Conservation (phyloP, 2,113 vertebrate species). For the Scortum barcoo region DNA sequence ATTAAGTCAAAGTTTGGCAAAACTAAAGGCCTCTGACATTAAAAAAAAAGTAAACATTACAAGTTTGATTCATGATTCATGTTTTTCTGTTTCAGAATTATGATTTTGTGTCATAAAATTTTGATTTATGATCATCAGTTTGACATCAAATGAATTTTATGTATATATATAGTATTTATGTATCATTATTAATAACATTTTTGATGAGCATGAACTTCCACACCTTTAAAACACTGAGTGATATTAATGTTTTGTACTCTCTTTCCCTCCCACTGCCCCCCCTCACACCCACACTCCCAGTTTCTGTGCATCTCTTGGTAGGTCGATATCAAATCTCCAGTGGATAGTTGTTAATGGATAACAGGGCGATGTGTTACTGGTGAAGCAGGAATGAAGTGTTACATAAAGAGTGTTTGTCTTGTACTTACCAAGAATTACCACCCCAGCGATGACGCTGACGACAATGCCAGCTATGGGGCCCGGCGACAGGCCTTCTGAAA, state of each 20-base stretch:
- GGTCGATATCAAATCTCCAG: neutral
- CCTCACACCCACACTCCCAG: neutral
- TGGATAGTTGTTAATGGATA: slow-evolving; percentile 13
- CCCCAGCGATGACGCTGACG: slow-evolving; percentile 75
- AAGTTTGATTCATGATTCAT: no score
- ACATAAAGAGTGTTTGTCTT: neutral
- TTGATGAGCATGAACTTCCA: neutral
- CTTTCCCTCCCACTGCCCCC: neutral
- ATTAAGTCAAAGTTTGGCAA: no score
- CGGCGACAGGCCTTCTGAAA: slow-evolving; percentile 41
- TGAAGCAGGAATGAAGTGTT: neutral
- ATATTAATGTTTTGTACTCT: neutral
- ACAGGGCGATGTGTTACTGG: neutral
- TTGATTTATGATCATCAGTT: no score
- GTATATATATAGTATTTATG: no score
- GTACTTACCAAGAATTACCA: slow-evolving; percentile 73
- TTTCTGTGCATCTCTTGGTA: neutral
- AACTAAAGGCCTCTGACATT: no score
- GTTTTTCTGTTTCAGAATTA: neutral
- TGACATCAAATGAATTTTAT: no score
- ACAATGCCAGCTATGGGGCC: slow-evolving; percentile 74
- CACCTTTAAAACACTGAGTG: neutral
- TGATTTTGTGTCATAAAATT: neutral
- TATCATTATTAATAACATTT: no score
- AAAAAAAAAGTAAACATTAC: no score